phyloP scores from a whole-genome alignment of 2,113 vertebrate species.

The Corythornis vintsioides region DNA sequence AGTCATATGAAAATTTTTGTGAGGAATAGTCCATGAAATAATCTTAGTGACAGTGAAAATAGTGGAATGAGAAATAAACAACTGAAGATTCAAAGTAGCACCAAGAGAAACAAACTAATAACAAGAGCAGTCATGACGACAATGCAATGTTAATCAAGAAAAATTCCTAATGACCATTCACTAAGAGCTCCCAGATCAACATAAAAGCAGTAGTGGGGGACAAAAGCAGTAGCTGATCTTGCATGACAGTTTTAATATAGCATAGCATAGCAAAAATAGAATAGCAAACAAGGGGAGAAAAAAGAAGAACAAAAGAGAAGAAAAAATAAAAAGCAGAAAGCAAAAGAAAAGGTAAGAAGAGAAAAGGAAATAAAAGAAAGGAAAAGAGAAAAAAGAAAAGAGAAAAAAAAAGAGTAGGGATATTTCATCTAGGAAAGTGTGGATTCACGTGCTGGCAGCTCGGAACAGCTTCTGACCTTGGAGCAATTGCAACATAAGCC shows the following conservation, averaged over 20 bases:
- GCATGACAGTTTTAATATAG: neutral
- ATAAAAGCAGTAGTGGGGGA: accelerated
- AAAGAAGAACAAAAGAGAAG: no score
- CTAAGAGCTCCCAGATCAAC: neutral
- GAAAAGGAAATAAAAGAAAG: neutral
- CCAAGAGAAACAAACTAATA: neutral
- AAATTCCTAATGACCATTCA: neutral
- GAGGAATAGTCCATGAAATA: neutral
- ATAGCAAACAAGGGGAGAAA: neutral
- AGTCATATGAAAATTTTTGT: neutral
- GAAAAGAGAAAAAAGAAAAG: neutral
- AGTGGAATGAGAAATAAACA: neutral
- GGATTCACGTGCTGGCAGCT: no score
- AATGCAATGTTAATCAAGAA: neutral
- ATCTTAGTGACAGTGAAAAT: neutral
- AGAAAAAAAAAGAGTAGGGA: no score
- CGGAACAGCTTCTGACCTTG: no score
- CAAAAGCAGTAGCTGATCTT: neutral
- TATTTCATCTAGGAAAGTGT: neutral
- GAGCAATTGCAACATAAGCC: no score
- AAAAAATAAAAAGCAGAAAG: neutral
- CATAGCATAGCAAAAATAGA: neutral
- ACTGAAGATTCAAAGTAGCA: neutral
- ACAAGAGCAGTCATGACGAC: neutral
- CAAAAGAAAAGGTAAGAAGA: neutral